Percentiles rank a stretch among this genome's conserved stretches.
Conservation (phyloP, 2,113 vertebrate species). For the Azemiops feae region DNA sequence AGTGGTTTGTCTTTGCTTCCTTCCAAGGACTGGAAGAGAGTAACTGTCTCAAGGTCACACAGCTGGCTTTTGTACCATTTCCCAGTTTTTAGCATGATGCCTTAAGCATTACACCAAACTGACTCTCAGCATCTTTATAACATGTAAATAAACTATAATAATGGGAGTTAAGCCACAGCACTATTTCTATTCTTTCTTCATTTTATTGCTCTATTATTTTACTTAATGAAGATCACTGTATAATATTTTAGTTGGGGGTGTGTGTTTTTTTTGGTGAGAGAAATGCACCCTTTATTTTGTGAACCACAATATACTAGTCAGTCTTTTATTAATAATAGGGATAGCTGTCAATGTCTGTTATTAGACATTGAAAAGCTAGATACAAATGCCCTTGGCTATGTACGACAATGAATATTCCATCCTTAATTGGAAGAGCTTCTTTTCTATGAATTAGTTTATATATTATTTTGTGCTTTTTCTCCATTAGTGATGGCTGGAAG, state of each 20-base stretch:
- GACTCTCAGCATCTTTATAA: constrained; percentile 7
- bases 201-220: background rate
- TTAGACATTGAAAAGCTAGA: constrained; percentile 60
- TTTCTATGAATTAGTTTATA: background rate
- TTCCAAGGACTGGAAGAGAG: background rate
- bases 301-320: constrained; percentile 40
- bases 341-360: constrained; percentile 54
- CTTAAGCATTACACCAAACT: background rate
- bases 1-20: background rate
- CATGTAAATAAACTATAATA: constrained; percentile 43
- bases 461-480: background rate
- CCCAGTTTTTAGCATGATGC: background rate
- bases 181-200: constrained; percentile 36
- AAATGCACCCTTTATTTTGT: constrained; percentile 54
- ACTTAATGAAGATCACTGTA: constrained; percentile 61
- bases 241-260: constrained; percentile 53
- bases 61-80: background rate
- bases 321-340: constrained; percentile 61
- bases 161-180: constrained; percentile 19
- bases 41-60: background rate
- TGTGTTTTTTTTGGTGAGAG: constrained; percentile 44
- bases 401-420: constrained; percentile 15
- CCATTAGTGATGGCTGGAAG: background rate
- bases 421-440: background rate
- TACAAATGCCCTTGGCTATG: constrained; percentile 48